Percentiles rank a stretch among this genome's conserved stretches.
Evolutionary conservation across 2,888 invertebrate species (phyloP).

Genomic region (Eurytoma adleriae): DNA sequence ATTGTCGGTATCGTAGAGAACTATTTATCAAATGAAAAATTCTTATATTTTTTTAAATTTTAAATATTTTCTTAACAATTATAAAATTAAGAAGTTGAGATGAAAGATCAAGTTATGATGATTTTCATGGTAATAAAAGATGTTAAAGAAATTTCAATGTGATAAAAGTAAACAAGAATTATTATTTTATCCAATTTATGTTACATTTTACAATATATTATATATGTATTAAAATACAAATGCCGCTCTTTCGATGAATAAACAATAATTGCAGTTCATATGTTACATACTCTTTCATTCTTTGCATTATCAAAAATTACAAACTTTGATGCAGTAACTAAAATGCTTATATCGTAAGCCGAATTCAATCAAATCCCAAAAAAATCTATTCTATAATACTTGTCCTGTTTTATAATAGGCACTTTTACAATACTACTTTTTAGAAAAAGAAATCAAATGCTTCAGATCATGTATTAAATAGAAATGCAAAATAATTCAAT

Average conservation of each 20-base stretch:
- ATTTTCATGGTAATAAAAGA: no score
- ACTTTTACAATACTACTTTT: conserved; percentile 34
- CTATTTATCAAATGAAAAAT: no score
- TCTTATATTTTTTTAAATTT: background rate
- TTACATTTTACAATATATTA: conserved; percentile 58
- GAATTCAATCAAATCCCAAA: conserved; percentile 37
- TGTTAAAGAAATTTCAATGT: conserved; percentile 8
- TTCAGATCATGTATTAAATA: conserved; percentile 40
- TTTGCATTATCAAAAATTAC: conserved; percentile 40
- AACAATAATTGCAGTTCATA: conserved; percentile 52
- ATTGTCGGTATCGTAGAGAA: no score
- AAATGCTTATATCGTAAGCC: conserved; percentile 23
- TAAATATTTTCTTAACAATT: background rate
- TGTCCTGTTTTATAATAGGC: conserved; percentile 37
- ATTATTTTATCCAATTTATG: conserved; percentile 46
- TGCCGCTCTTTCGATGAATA: conserved; percentile 65
- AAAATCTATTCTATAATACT: conserved; percentile 39
- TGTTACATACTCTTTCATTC: conserved; percentile 47
- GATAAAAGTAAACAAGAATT: conserved; percentile 47
- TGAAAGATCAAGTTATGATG: no score
- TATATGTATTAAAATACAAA: conserved; percentile 74
- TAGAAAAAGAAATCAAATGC: conserved; percentile 13
- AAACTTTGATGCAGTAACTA: conserved; percentile 18
- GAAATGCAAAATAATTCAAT: conserved; percentile 51
- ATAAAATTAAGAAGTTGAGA: background rate